A percentile compares a stretch with the other conserved stretches of the same genome.
phyloP scores from a whole-genome alignment of 2,888 invertebrate species.

The Lingula anatina region DNA sequence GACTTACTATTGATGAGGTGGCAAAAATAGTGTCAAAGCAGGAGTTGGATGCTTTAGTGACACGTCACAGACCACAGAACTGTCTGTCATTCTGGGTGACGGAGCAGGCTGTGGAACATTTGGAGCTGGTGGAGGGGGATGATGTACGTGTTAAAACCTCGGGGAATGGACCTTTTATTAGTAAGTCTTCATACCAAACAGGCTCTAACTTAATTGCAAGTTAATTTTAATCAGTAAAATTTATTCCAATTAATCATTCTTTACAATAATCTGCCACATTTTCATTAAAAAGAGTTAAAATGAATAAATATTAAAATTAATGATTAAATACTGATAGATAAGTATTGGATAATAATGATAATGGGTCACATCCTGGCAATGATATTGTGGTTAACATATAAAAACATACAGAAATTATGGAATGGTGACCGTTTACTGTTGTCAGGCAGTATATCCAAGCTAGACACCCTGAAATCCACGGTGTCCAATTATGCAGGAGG shows the following conservation, averaged over 20 bases:
- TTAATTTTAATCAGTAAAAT: no score
- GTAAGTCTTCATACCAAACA: conserved; percentile 15
- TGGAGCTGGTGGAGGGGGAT: conserved; percentile 26
- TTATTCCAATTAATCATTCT: no score
- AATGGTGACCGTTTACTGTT: no score
- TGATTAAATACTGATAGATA: no score
- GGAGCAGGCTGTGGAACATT: conserved; percentile 17
- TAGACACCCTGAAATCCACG: conserved; percentile 20
- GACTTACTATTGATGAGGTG: conserved; percentile 20
- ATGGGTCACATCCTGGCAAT: no score
- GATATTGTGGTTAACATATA: no score
- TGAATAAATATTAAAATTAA: no score
- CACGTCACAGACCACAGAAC: conserved; percentile 11
- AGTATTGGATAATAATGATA: no score
- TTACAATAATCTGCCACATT: no score
- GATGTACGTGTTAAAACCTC: conserved; percentile 28
- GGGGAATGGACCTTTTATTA: conserved; percentile 32
- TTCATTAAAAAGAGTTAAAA: no score
- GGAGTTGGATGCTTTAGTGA: conserved; percentile 16
- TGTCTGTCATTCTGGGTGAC: conserved; percentile 26
- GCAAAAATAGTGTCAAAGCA: conserved; percentile 15
- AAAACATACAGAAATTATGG: no score
- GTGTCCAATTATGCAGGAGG: conserved; percentile 39
- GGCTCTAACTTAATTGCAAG: no score
- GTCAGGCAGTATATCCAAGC: conserved; percentile 28